Evolutionary conservation across 2,888 invertebrate genomes (phyloP).

Genomic region (Mythimna lalbum): DNA sequence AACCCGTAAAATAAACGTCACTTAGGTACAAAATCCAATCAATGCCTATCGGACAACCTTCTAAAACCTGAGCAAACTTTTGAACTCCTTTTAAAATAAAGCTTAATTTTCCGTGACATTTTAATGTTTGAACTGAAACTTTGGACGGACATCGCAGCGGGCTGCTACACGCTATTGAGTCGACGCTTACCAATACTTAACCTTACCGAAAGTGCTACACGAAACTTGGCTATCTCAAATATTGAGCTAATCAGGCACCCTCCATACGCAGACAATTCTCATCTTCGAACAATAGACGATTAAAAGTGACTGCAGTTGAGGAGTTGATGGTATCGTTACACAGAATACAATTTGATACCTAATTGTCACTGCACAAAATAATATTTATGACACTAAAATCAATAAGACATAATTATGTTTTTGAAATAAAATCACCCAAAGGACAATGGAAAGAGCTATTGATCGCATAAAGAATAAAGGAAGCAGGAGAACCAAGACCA

Average conservation of each 20-base stretch:
- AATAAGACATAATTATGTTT: background rate
- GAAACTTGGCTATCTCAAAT: background rate
- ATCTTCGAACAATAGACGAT: background rate
- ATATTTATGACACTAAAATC: background rate
- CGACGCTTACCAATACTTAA: background rate
- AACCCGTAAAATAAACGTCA: background rate
- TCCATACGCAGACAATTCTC: background rate
- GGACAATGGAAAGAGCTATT: no score
- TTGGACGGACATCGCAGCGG: background rate
- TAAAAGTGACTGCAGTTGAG: background rate
- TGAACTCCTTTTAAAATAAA: background rate
- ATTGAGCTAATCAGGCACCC: background rate
- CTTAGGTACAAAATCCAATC: background rate
- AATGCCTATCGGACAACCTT: background rate
- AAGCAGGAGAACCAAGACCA: no score
- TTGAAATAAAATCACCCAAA: no score
- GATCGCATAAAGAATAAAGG: no score
- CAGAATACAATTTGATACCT: background rate
- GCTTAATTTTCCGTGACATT: constrained; percentile 3
- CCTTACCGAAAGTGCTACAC: background rate
- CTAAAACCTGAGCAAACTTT: background rate
- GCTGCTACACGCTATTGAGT: no score
- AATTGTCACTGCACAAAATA: background rate
- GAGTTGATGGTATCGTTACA: background rate
- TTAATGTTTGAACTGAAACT: background rate